phyloP scores from a whole-genome alignment of 1,140 invertebrate genomes.

The Homarus americanus region DNA sequence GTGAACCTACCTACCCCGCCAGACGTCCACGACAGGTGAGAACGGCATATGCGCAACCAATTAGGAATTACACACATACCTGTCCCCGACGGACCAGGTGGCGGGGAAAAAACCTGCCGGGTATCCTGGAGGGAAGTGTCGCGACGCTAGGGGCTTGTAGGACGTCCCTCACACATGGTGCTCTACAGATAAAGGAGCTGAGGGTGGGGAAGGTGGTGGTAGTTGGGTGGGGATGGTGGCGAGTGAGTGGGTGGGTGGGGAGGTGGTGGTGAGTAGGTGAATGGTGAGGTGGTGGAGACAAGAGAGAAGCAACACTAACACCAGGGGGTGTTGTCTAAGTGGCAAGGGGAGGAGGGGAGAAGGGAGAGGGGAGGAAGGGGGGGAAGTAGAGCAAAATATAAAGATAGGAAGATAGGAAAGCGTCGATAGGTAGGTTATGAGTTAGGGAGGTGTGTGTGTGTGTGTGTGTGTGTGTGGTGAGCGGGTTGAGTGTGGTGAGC shows the following conservation, averaged over 20 bases:
- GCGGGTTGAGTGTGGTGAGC: too few relatives aligned
- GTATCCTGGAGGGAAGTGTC: constrained; percentile 15
- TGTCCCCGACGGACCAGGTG: neutral
- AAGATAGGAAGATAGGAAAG: neutral
- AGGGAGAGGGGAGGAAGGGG: neutral
- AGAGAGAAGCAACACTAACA: too few relatives aligned
- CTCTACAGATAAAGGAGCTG: neutral
- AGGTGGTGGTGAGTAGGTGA: neutral
- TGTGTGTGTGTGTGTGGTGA: too few relatives aligned
- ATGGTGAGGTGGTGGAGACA: neutral
- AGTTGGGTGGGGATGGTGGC: too few relatives aligned
- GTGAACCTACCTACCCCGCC: too few relatives aligned
- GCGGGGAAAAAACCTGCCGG: constrained; percentile 15
- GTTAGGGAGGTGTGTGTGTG: too few relatives aligned
- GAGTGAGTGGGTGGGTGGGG: too few relatives aligned
- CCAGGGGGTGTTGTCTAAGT: too few relatives aligned
- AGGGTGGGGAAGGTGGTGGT: neutral
- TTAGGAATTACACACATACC: constrained; percentile 13
- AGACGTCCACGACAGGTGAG: neutral
- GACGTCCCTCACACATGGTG: neutral
- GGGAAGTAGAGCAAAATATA: neutral
- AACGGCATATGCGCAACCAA: neutral
- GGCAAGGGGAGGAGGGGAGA: too few relatives aligned
- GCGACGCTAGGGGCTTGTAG: neutral
- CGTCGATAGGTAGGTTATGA: neutral